These are phyloP conservation scores for Porites australiensis DNA, from an alignment of 64 coral and sea anemone genomes.

Conservation along the genomic window DNA sequence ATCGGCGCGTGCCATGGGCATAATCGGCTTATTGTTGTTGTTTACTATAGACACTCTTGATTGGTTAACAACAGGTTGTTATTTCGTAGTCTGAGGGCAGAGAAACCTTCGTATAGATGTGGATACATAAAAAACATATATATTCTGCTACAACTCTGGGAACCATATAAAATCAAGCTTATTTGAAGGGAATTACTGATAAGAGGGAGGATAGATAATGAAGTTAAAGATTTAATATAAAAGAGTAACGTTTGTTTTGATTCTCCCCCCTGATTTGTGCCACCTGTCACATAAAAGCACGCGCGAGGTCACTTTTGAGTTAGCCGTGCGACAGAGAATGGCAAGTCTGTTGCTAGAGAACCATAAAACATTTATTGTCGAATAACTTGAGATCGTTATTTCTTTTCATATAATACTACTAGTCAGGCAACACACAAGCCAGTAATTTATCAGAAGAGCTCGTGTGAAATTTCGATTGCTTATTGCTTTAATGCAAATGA, in stretches of 20 bases:
- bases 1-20: slow-evolving; percentile 18
- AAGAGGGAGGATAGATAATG: background rate
- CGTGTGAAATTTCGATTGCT: too few species aligned
- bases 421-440: background rate
- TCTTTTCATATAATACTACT: background rate
- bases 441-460: background rate
- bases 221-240: background rate
- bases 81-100: background rate
- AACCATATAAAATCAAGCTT: background rate
- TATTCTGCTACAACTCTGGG: background rate
- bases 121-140: too few species aligned
- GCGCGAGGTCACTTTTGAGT: slow-evolving; percentile 21
- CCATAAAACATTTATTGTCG: too few species aligned
- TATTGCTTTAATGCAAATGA: too few species aligned
- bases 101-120: background rate
- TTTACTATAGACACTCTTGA: slow-evolving; percentile 31
- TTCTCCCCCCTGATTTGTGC: background rate
- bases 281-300: background rate
- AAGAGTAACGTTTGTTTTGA: background rate
- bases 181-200: background rate
- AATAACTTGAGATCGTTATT: background rate
- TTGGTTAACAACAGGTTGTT: slow-evolving; percentile 65
- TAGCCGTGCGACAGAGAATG: slow-evolving; percentile 16
- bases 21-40: slow-evolving; percentile 32
- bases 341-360: background rate